Evolutionary conservation across 2,888 invertebrate genomes (phyloP).

Genomic region (Temnothorax rugatulus): DNA sequence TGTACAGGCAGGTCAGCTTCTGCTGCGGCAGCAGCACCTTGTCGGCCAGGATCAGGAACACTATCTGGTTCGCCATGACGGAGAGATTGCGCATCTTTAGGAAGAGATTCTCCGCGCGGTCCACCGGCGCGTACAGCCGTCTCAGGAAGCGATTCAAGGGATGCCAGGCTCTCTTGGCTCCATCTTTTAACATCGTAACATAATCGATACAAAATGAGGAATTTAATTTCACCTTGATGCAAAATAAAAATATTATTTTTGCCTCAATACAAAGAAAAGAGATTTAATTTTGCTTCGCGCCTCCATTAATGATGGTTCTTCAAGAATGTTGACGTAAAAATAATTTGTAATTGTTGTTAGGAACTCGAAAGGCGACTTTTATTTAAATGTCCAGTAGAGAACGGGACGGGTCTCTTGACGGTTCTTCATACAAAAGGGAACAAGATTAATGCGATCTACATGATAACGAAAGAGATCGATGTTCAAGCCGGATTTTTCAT

Average conservation of each 20-base stretch:
- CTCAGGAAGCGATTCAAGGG: conserved; percentile 75
- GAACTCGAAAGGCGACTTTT: background rate
- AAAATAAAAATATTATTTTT: background rate
- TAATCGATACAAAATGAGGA: background rate
- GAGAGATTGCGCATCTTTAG: conserved; percentile 91
- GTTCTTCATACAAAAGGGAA: background rate
- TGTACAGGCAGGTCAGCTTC: conserved; percentile 91
- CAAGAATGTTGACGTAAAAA: background rate
- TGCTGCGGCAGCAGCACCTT: conserved; percentile 88
- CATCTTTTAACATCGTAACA: conserved; percentile 60
- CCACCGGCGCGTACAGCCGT: conserved; percentile 88
- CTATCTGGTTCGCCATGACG: conserved; percentile 91
- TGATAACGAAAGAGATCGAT: background rate
- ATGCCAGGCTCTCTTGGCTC: conserved; percentile 73
- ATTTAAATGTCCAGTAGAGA: background rate
- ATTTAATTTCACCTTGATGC: background rate
- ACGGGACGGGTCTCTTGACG: background rate
- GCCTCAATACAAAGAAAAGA: too few relatives aligned
- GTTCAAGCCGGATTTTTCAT: background rate
- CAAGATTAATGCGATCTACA: background rate
- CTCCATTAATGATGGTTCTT: background rate
- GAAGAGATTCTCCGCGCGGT: conserved; percentile 89
- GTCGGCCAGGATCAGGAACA: conserved; percentile 92
- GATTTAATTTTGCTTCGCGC: background rate
- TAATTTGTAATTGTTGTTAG: background rate